Percentiles rank a stretch among this genome's conserved stretches.
phyloP scores from a whole-genome alignment of 2,113 vertebrate species.

The Thymallus thymallus region DNA sequence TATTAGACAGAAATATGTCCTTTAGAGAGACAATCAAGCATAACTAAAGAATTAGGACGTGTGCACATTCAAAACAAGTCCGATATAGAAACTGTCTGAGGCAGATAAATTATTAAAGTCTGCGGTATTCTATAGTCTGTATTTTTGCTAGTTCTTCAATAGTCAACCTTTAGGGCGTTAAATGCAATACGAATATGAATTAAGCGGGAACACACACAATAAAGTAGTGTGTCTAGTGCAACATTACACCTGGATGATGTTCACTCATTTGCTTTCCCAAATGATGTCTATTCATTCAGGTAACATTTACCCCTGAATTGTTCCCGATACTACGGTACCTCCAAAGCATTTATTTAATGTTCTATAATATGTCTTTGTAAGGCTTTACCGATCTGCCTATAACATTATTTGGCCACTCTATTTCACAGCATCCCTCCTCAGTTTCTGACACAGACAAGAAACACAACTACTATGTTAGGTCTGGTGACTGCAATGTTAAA shows the following conservation, averaged over 20 bases:
- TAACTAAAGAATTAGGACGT: background rate
- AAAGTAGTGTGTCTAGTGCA: background rate
- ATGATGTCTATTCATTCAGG: background rate
- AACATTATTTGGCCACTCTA: conserved; percentile 1
- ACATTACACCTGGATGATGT: background rate
- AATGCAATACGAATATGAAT: conserved; percentile 3
- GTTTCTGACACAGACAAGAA: background rate
- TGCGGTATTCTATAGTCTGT: background rate
- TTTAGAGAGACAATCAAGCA: conserved; percentile 14
- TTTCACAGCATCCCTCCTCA: background rate
- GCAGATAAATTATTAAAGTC: background rate
- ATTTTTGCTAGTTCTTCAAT: background rate
- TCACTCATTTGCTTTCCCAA: background rate
- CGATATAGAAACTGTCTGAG: background rate
- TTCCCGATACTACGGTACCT: background rate
- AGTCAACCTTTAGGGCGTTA: background rate
- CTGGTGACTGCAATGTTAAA: no score
- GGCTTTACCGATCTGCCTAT: conserved; percentile 6
- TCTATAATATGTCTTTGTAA: conserved; percentile 6
- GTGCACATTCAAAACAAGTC: background rate
- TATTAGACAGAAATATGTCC: background rate
- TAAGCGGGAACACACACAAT: background rate
- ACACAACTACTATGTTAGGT: no score
- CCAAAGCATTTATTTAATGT: conserved; percentile 7
- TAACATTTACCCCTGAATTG: background rate